These are phyloP conservation scores for Lerema accius DNA, from an alignment of 1,140 invertebrate species.

Conservation along the genomic window DNA sequence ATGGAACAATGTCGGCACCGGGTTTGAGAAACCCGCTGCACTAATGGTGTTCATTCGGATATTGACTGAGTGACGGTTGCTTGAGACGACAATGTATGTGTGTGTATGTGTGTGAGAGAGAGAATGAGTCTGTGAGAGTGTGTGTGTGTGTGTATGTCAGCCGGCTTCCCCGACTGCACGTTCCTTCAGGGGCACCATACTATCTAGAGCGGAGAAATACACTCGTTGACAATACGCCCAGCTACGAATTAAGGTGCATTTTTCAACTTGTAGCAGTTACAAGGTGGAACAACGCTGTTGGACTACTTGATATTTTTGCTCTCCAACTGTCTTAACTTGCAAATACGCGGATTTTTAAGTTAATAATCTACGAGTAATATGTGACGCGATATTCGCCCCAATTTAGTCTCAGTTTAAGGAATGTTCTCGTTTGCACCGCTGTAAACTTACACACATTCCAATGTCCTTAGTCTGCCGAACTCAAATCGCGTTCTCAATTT, in stretches of 20 bases:
- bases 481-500: too few species aligned
- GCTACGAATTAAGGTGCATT: not conserved
- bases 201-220: constrained; percentile 35
- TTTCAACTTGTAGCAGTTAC: not conserved
- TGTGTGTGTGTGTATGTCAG: constrained; percentile 54
- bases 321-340: not conserved
- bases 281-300: not conserved
- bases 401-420: too few species aligned
- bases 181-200: constrained; percentile 23
- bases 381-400: too few species aligned
- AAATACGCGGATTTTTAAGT: too few species aligned
- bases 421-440: not conserved
- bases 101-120: constrained; percentile 50
- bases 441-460: not conserved
- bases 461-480: not conserved
- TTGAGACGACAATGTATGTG: constrained; percentile 45
- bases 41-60: constrained; percentile 23
- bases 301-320: not conserved
- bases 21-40: constrained; percentile 30
- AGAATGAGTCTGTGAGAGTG: constrained; percentile 34
- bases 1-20: constrained; percentile 4
- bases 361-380: too few species aligned
- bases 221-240: constrained; percentile 23
- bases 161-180: constrained; percentile 61
- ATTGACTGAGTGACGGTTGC: constrained; percentile 4